Evolutionary conservation across 1,140 invertebrate species (phyloP).

Genomic region (Achatina immaculata): DNA sequence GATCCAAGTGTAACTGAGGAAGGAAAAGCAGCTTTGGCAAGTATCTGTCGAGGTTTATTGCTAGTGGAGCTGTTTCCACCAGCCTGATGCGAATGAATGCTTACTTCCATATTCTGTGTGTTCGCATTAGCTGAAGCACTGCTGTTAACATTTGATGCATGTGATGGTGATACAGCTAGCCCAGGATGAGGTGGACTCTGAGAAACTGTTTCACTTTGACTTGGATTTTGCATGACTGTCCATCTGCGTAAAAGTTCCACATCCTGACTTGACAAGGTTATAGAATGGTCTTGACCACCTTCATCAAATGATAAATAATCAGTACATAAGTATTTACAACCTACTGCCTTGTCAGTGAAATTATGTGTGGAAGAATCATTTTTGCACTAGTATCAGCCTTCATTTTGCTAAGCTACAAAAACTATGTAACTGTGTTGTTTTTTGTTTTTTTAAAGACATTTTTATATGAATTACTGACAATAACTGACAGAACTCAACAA

Average conservation of each 20-base stretch:
- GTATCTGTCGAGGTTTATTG: conserved; percentile 27
- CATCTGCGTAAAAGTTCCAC: conserved; percentile 63
- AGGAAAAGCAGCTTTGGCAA: conserved; percentile 8
- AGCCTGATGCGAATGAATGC: not conserved
- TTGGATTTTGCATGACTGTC: conserved; percentile 60
- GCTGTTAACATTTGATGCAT: not conserved
- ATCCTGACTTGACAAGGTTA: conserved; percentile 55
- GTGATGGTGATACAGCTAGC: conserved; percentile 16
- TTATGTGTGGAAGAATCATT: too few species aligned
- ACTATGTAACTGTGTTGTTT: too few species aligned
- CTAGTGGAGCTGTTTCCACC: not conserved
- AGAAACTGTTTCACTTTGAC: conserved; percentile 9
- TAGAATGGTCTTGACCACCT: too few species aligned
- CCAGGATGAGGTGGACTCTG: conserved; percentile 24
- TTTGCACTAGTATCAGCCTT: too few species aligned
- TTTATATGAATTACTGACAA: too few species aligned
- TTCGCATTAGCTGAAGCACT: not conserved
- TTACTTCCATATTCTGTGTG: not conserved
- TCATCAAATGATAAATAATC: too few species aligned
- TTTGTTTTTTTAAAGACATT: too few species aligned
- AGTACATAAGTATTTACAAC: too few species aligned
- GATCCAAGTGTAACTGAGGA: not conserved
- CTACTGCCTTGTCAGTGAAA: too few species aligned
- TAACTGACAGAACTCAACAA: too few species aligned
- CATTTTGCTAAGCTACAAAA: too few species aligned